Evolutionary conservation across 2,888 invertebrate species (phyloP).

Genomic region (Choreutis nemorana): DNA sequence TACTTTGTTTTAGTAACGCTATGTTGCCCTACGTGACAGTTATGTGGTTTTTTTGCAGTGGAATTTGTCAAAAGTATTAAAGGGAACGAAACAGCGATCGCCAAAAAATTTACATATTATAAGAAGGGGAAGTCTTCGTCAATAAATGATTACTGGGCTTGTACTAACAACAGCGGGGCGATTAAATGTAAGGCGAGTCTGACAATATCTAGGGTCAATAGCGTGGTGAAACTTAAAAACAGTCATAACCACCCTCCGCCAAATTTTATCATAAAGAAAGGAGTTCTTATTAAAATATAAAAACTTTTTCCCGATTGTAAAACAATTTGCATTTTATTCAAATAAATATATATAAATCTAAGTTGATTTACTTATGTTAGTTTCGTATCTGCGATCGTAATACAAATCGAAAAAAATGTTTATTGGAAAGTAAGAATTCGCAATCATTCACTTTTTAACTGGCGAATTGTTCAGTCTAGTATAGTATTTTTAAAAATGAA

Average conservation of each 20-base stretch:
- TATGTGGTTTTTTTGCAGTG: not conserved
- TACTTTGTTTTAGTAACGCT: too few species aligned
- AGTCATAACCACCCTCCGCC: constrained; percentile 13
- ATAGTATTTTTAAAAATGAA: too few species aligned
- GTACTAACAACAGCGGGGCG: constrained; percentile 5
- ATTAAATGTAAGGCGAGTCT: not conserved
- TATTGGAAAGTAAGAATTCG: too few species aligned
- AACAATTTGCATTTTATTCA: not conserved
- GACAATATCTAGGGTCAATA: not conserved
- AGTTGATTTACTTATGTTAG: too few species aligned
- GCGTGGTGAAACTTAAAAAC: not conserved
- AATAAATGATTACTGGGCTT: constrained; percentile 8
- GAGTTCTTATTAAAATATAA: constrained; percentile 12
- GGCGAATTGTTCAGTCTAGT: too few species aligned
- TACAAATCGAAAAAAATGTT: too few species aligned
- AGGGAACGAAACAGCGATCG: not conserved
- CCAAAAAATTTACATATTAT: constrained; percentile 11
- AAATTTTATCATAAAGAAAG: constrained; percentile 12
- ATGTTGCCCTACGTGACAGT: too few species aligned
- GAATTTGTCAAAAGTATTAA: not conserved
- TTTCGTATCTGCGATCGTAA: too few species aligned
- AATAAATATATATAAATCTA: too few species aligned
- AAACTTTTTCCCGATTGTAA: too few species aligned
- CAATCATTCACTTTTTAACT: too few species aligned
- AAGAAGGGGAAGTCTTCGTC: constrained; percentile 3